Evolutionary conservation across 1,140 invertebrate species (phyloP).

Genomic region (Sesamia nonagrioides): DNA sequence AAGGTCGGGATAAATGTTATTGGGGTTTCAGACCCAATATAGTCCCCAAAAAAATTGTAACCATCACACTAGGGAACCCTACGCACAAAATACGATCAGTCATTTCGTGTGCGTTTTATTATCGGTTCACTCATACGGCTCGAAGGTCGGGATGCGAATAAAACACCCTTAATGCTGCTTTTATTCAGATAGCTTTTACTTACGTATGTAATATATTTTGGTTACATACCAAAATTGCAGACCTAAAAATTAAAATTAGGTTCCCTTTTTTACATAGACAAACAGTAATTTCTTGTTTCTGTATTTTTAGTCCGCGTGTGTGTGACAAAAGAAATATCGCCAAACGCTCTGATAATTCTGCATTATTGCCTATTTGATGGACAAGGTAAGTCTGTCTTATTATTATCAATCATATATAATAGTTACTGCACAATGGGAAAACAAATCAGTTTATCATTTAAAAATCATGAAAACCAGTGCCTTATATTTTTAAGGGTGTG

Average conservation of each 20-base stretch:
- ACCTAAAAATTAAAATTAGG: slow-evolving; percentile 11
- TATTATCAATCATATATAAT: too few relatives aligned
- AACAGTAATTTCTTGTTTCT: not conserved
- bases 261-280: not conserved
- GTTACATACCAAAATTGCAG: not conserved
- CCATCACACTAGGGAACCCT: not conserved
- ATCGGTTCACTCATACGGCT: slow-evolving; percentile 15
- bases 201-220: slow-evolving; percentile 15
- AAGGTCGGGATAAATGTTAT: too few relatives aligned
- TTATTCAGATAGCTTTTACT: slow-evolving; percentile 14
- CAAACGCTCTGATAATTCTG: too few relatives aligned
- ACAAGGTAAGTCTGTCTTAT: too few relatives aligned
- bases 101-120: slow-evolving; percentile 37
- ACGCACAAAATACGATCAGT: slow-evolving; percentile 40
- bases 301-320: not conserved
- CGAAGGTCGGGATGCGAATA: slow-evolving; percentile 14
- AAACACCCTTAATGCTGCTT: slow-evolving; percentile 28
- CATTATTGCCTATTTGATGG: too few relatives aligned
- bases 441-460: too few relatives aligned
- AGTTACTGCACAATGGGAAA: too few relatives aligned
- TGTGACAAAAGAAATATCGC: too few relatives aligned
- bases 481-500: too few relatives aligned
- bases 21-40: too few relatives aligned
- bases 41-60: not conserved
- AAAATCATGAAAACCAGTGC: too few relatives aligned